phyloP scores from a whole-genome alignment of 2,888 invertebrate species.

The Neria commutata region DNA sequence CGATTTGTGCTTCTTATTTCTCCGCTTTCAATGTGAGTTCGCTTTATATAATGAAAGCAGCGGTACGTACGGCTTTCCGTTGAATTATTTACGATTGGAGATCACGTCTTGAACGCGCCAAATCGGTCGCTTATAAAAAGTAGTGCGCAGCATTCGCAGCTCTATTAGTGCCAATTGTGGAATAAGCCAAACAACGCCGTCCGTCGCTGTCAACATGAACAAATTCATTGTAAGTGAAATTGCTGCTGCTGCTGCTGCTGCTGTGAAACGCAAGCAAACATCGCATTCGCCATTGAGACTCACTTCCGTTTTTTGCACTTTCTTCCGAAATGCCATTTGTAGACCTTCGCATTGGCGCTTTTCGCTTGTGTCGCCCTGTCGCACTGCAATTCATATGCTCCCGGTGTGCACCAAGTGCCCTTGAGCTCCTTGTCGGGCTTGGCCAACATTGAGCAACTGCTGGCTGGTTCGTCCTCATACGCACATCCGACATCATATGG shows the following conservation, averaged over 20 bases:
- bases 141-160: constrained; percentile 41
- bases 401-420: constrained; percentile 13
- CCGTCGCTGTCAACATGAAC: constrained; percentile 41
- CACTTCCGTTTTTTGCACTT: neutral
- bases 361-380: constrained; percentile 39
- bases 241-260: too few relatives aligned
- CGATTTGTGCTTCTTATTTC: neutral
- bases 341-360: constrained; percentile 44
- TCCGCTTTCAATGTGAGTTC: neutral
- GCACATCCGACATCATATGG: constrained; percentile 16
- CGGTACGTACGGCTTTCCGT: neutral
- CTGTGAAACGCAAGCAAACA: neutral
- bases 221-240: constrained; percentile 48
- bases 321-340: constrained; percentile 1
- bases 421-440: constrained; percentile 12
- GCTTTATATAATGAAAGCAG: constrained; percentile 10
- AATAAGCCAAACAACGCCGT: constrained; percentile 20
- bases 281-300: neutral
- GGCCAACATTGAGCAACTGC: constrained; percentile 12
- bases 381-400: constrained; percentile 29
- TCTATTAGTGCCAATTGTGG: constrained; percentile 47
- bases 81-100: constrained; percentile 26
- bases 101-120: constrained; percentile 48
- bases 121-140: constrained; percentile 48
- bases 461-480: constrained; percentile 21